These are phyloP conservation scores for Diaprepes abbreviatus DNA, from an alignment of 2,888 invertebrate genomes.

Conservation along the genomic window DNA sequence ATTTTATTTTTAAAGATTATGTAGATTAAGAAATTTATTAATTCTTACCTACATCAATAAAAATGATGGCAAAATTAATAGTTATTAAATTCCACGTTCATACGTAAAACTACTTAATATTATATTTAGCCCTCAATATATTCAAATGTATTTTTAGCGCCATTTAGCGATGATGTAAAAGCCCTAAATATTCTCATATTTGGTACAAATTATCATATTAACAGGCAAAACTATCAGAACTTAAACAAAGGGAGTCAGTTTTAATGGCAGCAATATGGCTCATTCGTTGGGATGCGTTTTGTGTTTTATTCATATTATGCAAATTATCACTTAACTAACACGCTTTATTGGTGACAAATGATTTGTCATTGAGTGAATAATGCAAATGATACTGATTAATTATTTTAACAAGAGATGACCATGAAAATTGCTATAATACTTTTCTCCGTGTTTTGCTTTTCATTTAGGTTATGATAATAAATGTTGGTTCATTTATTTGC, in stretches of 20 bases:
- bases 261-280: constrained; percentile 44
- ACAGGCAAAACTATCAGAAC: constrained; percentile 45
- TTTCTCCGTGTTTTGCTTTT: not conserved
- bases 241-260: constrained; percentile 43
- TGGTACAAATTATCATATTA: constrained; percentile 44
- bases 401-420: constrained; percentile 21
- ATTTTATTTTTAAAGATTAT: too few relatives aligned
- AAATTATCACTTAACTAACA: constrained; percentile 46
- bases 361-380: constrained; percentile 43
- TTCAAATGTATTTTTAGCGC: constrained; percentile 4
- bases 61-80: too few relatives aligned
- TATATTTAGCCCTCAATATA: not conserved
- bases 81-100: too few relatives aligned
- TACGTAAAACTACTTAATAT: too few relatives aligned
- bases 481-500: not conserved
- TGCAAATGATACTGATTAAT: constrained; percentile 46
- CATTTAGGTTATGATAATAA: not conserved
- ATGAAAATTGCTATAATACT: not conserved
- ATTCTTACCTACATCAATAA: too few relatives aligned
- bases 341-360: constrained; percentile 46
- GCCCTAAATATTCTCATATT: constrained; percentile 39
- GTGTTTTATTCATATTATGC: constrained; percentile 48
- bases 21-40: too few relatives aligned
- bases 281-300: constrained; percentile 30
- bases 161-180: constrained; percentile 23